A percentile compares a stretch with the other conserved stretches of the same genome.
Evolutionary conservation across 1,140 invertebrate species (phyloP).

Genomic region (Cardiocondyla obscurior): DNA sequence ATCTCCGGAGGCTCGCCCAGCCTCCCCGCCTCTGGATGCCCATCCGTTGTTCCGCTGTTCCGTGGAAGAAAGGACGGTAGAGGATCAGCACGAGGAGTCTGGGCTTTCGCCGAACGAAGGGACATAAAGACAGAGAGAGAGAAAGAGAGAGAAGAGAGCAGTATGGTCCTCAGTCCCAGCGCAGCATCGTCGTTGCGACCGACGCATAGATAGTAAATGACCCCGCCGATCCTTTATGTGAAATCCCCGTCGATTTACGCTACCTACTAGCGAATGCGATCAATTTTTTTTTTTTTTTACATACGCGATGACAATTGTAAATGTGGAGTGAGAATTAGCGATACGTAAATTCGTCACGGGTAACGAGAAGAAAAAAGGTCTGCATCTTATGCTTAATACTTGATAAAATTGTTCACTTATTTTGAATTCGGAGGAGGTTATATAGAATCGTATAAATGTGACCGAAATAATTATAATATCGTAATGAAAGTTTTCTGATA

Average conservation of each 20-base stretch:
- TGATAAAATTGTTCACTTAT: neutral
- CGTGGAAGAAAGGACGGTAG: neutral
- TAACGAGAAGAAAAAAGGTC: neutral
- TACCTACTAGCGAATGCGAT: neutral
- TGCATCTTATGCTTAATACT: neutral
- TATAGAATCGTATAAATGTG: neutral
- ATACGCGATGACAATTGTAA: neutral
- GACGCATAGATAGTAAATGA: constrained; percentile 26
- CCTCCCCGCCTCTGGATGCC: constrained; percentile 67
- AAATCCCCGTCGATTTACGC: constrained; percentile 25
- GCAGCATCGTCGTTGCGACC: constrained; percentile 9
- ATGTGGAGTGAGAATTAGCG: constrained; percentile 6
- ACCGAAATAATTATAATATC: neutral
- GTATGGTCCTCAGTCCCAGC: neutral
- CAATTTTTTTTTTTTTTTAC: neutral
- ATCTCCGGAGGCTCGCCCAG: constrained; percentile 70
- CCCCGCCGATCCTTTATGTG: neutral
- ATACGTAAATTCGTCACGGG: neutral
- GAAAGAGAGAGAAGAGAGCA: neutral
- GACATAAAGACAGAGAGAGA: neutral
- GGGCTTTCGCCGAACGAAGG: constrained; percentile 6
- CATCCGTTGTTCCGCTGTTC: constrained; percentile 53
- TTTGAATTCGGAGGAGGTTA: neutral
- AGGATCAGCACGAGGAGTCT: neutral
- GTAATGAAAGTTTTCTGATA: neutral